These are phyloP conservation scores for Threskiornis aethiopicus DNA, from an alignment of 2,797 vertebrate genomes.

Conservation along the genomic window DNA sequence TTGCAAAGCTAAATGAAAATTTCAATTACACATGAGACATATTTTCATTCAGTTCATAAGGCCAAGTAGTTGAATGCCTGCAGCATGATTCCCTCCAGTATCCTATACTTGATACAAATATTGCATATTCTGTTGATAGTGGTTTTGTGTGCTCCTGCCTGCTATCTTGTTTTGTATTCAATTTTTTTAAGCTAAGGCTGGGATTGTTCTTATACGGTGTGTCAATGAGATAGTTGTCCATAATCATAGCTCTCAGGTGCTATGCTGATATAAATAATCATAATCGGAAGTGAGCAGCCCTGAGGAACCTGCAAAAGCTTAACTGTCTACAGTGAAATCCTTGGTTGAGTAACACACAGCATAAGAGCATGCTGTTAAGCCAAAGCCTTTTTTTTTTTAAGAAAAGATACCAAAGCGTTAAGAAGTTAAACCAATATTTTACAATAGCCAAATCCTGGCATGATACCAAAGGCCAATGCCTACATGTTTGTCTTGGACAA, in stretches of 20 bases:
- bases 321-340: background rate
- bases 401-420: background rate
- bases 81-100: background rate
- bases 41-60: background rate
- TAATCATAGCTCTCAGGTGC: background rate
- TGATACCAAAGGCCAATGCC: background rate
- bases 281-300: background rate
- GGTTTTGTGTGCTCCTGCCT: background rate
- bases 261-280: background rate
- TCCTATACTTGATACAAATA: background rate
- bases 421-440: background rate
- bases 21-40: background rate
- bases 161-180: background rate
- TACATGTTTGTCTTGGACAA: background rate
- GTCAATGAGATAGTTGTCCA: background rate
- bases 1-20: conserved; percentile 19
- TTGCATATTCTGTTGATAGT: background rate
- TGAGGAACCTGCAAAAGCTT: background rate
- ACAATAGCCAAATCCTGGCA: background rate
- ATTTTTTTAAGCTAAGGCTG: background rate
- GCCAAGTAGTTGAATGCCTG: background rate
- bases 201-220: background rate
- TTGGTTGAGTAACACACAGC: background rate
- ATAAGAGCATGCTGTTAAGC: rapidly evolving
- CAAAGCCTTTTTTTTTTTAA: background rate